These are phyloP conservation scores for Lepus europaeus DNA, from an alignment of 2,113 vertebrate species.

Conservation along the genomic window DNA sequence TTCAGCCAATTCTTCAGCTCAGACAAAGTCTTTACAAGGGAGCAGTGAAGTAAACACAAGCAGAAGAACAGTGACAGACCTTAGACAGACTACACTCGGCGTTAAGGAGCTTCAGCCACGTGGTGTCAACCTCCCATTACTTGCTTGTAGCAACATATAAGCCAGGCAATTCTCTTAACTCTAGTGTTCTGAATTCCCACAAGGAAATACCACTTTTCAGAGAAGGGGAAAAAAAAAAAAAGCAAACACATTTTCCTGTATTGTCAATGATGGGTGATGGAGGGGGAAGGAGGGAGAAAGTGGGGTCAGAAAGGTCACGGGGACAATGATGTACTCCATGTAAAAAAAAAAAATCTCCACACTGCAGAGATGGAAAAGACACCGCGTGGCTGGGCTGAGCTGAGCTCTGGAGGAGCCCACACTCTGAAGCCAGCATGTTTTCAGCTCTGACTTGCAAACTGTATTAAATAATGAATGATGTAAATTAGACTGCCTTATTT, in stretches of 20 bases:
- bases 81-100: constrained; percentile 46
- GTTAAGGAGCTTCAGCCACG: not conserved
- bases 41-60: constrained; percentile 66
- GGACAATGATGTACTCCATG: constrained; percentile 26
- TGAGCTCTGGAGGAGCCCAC: constrained; percentile 64
- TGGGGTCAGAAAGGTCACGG: constrained; percentile 26
- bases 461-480: constrained; percentile 87
- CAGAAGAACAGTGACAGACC: constrained; percentile 44
- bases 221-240: constrained; percentile 51
- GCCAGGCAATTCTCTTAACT: constrained; percentile 66
- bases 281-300: not conserved
- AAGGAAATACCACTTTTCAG: constrained; percentile 82
- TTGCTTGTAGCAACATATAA: constrained; percentile 67
- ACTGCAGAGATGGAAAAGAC: not conserved
- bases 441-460: constrained; percentile 78
- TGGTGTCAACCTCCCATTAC: constrained; percentile 64
- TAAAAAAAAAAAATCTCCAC: constrained; percentile 64
- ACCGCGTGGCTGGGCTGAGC: constrained; percentile 45
- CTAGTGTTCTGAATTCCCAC: constrained; percentile 75
- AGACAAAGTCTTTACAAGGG: constrained; percentile 61
- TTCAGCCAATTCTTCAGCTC: constrained; percentile 51
- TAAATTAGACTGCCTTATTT: constrained; percentile 86
- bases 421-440: constrained; percentile 66
- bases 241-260: constrained; percentile 70
- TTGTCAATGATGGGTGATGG: constrained; percentile 26